phyloP scores from a whole-genome alignment of 2,113 vertebrate species.

The Martes martes region DNA sequence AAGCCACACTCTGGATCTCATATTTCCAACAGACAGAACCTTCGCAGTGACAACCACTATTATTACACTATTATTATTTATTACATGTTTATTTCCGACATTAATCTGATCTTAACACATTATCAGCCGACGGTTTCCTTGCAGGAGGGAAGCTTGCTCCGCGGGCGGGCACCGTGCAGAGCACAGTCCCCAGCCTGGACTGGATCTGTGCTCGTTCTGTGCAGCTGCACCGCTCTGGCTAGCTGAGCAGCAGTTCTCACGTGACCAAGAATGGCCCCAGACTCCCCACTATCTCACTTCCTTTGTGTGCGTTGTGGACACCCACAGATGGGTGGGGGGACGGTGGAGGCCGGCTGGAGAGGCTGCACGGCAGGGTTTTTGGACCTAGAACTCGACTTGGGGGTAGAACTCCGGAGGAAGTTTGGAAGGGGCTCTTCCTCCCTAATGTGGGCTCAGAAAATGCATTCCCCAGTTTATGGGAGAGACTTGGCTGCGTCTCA shows the following conservation, averaged over 20 bases:
- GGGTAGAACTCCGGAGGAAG: background rate
- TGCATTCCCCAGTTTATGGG: background rate
- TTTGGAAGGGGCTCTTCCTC: background rate
- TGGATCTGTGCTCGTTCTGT: fast-evolving
- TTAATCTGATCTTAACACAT: background rate
- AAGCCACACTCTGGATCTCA: background rate
- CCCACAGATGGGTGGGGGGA: too few relatives aligned
- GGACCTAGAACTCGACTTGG: background rate
- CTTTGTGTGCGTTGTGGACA: background rate
- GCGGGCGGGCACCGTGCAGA: fast-evolving
- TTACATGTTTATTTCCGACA: background rate
- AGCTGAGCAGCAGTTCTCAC: background rate
- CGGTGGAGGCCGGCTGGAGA: background rate
- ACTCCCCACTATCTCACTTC: background rate
- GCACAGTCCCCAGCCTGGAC: background rate
- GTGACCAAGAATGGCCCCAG: background rate
- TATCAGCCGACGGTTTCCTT: background rate
- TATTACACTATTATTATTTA: background rate
- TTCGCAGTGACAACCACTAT: background rate
- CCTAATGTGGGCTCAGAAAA: background rate
- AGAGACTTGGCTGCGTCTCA: background rate
- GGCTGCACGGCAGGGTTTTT: background rate
- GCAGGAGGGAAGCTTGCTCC: background rate
- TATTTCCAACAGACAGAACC: background rate
- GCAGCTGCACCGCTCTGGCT: fast-evolving